These are phyloP conservation scores for Drosophila subpulchrella DNA, from an alignment of 1,140 invertebrate species.

Conservation along the genomic window DNA sequence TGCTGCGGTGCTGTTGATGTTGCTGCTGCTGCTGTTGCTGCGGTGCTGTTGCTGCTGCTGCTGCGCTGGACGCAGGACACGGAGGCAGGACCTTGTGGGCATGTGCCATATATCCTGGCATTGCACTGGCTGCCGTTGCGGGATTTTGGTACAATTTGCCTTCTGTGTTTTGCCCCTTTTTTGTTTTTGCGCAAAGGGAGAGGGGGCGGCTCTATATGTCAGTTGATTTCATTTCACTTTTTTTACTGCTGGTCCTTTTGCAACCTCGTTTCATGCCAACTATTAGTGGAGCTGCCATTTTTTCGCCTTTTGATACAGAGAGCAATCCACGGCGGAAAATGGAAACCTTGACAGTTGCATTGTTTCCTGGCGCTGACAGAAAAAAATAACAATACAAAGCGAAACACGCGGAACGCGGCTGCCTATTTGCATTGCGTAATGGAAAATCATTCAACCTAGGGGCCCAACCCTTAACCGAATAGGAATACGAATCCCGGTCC, in stretches of 20 bases:
- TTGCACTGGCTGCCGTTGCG: constrained; percentile 65
- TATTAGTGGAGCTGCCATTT: constrained; percentile 72
- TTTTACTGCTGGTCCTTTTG: constrained; percentile 45
- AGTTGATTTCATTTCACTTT: constrained; percentile 82
- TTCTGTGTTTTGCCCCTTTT: constrained; percentile 40
- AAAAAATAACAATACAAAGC: constrained; percentile 18
- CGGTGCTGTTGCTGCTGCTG: constrained; percentile 15
- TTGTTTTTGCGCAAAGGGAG: constrained; percentile 56
- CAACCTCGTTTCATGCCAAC: constrained; percentile 59
- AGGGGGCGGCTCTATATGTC: constrained; percentile 65
- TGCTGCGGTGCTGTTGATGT: constrained; percentile 14
- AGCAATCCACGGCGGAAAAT: constrained; percentile 26
- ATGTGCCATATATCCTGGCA: constrained; percentile 70
- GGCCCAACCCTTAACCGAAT: constrained; percentile 20
- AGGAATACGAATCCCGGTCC: constrained; percentile 4
- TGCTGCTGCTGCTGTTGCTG: constrained; percentile 32
- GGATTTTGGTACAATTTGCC: constrained; percentile 79
- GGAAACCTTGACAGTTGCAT: constrained; percentile 79
- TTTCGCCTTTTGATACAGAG: constrained; percentile 32
- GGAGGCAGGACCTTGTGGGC: constrained; percentile 45
- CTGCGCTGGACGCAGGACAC: constrained; percentile 63
- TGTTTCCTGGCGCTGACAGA: constrained; percentile 62
- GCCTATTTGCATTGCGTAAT: constrained; percentile 79
- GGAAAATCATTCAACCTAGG: constrained; percentile 45
- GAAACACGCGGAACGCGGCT: constrained; percentile 13